Evolutionary conservation across 2,888 invertebrate genomes (phyloP).

Genomic region (Bhutanitis thaidina): DNA sequence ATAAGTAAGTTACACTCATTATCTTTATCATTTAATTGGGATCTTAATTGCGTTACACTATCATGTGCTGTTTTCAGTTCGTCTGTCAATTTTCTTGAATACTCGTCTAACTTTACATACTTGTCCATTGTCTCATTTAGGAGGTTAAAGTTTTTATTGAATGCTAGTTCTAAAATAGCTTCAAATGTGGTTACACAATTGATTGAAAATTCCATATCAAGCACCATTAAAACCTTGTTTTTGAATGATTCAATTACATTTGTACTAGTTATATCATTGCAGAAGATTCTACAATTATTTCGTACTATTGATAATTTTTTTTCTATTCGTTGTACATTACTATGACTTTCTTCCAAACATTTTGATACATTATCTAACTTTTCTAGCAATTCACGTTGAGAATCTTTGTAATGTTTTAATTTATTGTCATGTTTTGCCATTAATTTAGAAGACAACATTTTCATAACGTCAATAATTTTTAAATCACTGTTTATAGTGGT

Average conservation of each 20-base stretch:
- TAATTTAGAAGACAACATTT: slow-evolving; percentile 51
- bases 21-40: slow-evolving; percentile 47
- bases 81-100: slow-evolving; percentile 36
- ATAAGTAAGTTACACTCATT: slow-evolving; percentile 50
- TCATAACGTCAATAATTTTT: slow-evolving; percentile 62
- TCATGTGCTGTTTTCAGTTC: slow-evolving; percentile 43
- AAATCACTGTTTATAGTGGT: slow-evolving; percentile 37
- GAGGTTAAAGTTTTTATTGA: slow-evolving; percentile 39
- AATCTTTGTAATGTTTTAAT: slow-evolving; percentile 51
- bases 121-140: slow-evolving; percentile 35
- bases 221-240: slow-evolving; percentile 42
- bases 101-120: slow-evolving; percentile 38
- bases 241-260: slow-evolving; percentile 39
- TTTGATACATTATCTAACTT: slow-evolving; percentile 37
- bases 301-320: slow-evolving; percentile 39
- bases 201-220: slow-evolving; percentile 51
- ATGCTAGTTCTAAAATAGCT: slow-evolving; percentile 35
- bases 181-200: slow-evolving; percentile 44
- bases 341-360: slow-evolving; percentile 42
- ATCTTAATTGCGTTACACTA: slow-evolving; percentile 42
- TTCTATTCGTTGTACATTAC: slow-evolving; percentile 32
- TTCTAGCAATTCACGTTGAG: slow-evolving; percentile 37
- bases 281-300: slow-evolving; percentile 37
- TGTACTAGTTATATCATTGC: slow-evolving; percentile 20
- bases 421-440: slow-evolving; percentile 54